These are phyloP conservation scores for Drosophila chauvacae DNA, from an alignment of 1,140 invertebrate genomes.

Conservation along the genomic window DNA sequence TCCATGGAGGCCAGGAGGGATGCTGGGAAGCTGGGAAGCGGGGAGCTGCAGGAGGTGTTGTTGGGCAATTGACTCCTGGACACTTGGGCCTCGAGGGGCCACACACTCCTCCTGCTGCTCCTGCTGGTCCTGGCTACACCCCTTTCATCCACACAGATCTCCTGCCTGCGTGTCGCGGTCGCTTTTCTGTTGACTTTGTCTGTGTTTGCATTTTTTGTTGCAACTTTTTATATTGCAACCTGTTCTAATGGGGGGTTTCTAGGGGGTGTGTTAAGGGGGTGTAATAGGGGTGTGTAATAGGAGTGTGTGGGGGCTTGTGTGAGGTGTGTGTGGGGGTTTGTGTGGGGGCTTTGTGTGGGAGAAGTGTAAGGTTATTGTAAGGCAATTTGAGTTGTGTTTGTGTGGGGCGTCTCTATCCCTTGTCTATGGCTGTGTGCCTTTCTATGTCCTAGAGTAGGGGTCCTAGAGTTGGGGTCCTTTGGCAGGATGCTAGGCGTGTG, in stretches of 20 bases:
- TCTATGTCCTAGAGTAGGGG: conserved; percentile 23
- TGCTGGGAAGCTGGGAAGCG: not conserved
- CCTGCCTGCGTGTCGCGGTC: conserved; percentile 16
- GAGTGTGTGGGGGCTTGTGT: not conserved
- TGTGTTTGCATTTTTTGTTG: conserved; percentile 62
- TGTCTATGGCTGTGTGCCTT: not conserved
- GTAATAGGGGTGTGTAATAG: not conserved
- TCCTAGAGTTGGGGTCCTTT: too few species aligned
- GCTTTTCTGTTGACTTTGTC: conserved; percentile 75
- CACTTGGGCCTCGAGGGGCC: conserved; percentile 20
- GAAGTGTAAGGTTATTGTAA: not conserved
- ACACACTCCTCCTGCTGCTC: not conserved
- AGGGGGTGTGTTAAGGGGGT: not conserved
- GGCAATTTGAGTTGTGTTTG: not conserved
- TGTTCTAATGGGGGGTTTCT: not conserved
- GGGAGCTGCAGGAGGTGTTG: conserved; percentile 19
- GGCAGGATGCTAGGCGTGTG: conserved; percentile 21
- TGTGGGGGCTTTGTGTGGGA: not conserved
- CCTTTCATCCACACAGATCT: not conserved
- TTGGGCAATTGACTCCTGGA: conserved; percentile 66
- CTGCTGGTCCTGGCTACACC: not conserved
- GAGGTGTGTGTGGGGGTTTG: not conserved
- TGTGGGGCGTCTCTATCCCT: conserved; percentile 4
- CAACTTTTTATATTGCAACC: conserved; percentile 4
- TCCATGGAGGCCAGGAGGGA: conserved; percentile 21